These are phyloP conservation scores for Alethe castanea DNA, from an alignment of 2,113 vertebrate genomes.

Conservation along the genomic window DNA sequence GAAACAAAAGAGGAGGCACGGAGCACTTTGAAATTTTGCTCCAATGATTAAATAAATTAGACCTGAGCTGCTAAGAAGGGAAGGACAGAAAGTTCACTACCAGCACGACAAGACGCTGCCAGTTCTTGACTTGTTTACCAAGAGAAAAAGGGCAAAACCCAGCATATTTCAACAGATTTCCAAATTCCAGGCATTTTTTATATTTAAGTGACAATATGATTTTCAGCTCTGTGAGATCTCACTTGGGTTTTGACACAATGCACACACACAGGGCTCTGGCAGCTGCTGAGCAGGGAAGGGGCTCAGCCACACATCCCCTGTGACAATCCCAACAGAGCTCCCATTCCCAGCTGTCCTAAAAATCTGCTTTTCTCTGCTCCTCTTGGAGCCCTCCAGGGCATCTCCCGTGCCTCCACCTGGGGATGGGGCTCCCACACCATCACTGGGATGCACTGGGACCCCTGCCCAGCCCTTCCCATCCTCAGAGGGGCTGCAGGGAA, in stretches of 20 bases:
- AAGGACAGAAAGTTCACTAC: slow-evolving; percentile 57
- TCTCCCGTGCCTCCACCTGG: background rate
- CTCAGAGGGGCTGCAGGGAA: background rate
- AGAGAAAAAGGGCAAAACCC: background rate
- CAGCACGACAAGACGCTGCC: background rate
- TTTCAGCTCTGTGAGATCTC: background rate
- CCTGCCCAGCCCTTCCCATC: background rate
- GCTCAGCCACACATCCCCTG: background rate
- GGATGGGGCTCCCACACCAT: accelerated
- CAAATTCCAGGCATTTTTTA: background rate
- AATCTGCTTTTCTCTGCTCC: background rate
- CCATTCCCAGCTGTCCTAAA: accelerated
- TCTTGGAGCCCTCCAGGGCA: background rate
- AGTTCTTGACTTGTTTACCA: background rate
- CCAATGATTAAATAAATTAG: slow-evolving; percentile 67
- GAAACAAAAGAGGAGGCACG: slow-evolving; percentile 22
- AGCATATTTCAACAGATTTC: background rate
- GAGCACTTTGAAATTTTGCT: slow-evolving; percentile 51
- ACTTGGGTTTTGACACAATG: background rate
- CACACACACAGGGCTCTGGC: background rate
- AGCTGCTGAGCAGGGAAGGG: background rate
- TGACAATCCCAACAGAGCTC: background rate
- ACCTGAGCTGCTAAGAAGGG: slow-evolving; percentile 55
- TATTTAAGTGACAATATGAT: background rate
- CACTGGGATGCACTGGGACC: background rate